Percentiles rank a stretch among this genome's conserved stretches.
phyloP scores from a whole-genome alignment of 2,888 invertebrate genomes.

The Oxycera nigricornis region DNA sequence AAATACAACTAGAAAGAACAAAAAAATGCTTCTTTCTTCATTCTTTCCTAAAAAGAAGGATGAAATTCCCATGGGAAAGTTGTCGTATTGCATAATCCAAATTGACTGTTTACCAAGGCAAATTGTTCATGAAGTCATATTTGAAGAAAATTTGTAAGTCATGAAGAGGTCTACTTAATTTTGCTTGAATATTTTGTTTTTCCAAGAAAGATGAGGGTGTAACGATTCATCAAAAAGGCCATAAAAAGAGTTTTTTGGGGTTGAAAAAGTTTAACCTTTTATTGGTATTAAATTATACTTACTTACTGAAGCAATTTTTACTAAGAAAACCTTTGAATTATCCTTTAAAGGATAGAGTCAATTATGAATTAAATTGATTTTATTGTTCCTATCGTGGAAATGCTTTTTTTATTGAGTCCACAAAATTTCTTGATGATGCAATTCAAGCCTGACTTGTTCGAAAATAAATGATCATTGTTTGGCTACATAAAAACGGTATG shows the following conservation, averaged over 20 bases:
- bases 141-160: neutral
- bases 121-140: neutral
- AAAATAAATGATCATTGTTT: too few species aligned
- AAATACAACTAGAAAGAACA: neutral
- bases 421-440: too few species aligned
- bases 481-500: too few species aligned
- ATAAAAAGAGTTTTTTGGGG: neutral
- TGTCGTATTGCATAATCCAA: neutral
- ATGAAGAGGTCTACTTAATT: neutral
- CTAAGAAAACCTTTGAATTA: too few species aligned
- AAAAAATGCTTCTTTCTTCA: neutral
- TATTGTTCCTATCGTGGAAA: too few species aligned
- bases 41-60: neutral
- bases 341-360: too few species aligned
- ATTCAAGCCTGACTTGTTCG: too few species aligned
- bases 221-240: neutral
- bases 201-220: neutral
- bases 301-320: too few species aligned
- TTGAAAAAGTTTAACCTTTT: too few species aligned
- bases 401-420: too few species aligned
- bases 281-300: too few species aligned
- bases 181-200: neutral
- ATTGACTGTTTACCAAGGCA: constrained; percentile 16
- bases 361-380: too few species aligned
- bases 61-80: constrained; percentile 6